Evolutionary conservation across 37 sponge, comb jelly and placozoan species (phyloP).

Genomic region (Chondrosia reniformis): DNA sequence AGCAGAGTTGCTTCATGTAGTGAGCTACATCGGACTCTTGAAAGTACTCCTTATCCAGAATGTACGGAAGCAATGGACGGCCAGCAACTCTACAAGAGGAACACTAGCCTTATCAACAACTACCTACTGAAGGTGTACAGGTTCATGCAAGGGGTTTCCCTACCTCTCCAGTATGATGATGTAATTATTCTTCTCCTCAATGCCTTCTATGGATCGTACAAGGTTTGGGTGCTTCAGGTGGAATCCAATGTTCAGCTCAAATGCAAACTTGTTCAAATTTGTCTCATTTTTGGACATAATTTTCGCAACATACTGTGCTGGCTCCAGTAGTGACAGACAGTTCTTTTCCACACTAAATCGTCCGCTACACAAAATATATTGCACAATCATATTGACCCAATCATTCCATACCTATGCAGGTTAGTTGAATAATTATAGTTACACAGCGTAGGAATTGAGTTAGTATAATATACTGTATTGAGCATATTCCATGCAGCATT

Average conservation of each 20-base stretch:
- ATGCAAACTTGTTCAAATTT: constrained; percentile 1
- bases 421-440: too few relatives aligned
- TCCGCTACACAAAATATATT: not conserved
- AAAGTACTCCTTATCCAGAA: not conserved
- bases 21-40: not conserved
- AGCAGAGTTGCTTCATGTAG: not conserved
- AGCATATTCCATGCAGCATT: too few relatives aligned
- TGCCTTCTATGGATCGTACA: not conserved
- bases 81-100: constrained; percentile 6
- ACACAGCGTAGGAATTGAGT: too few relatives aligned
- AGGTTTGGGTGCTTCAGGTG: not conserved
- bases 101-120: not conserved
- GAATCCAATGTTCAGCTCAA: not conserved
- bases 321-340: not conserved
- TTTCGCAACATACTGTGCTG: not conserved
- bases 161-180: constrained; percentile 18
- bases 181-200: not conserved
- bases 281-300: not conserved
- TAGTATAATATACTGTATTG: too few relatives aligned
- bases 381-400: not conserved
- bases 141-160: not conserved
- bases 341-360: not conserved
- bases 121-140: not conserved
- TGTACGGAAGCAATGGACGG: not conserved
- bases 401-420: too few relatives aligned